A percentile compares a stretch with the other conserved stretches of the same genome.
Evolutionary conservation across 2,888 invertebrate species (phyloP).

Genomic region (Mechanitis messenoides): DNA sequence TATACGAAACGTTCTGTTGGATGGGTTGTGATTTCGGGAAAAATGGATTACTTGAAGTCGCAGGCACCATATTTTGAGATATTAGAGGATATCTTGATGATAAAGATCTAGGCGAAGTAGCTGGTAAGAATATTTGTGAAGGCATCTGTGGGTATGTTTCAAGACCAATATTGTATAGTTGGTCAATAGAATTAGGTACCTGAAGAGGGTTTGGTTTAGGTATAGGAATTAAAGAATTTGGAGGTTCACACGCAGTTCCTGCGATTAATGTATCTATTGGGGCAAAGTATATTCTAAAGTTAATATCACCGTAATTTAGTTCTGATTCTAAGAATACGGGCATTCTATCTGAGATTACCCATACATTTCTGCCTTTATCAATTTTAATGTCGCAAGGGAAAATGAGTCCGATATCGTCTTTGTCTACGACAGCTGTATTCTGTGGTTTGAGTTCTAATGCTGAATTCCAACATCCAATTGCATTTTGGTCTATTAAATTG

Average conservation of each 20-base stretch:
- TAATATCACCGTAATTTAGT: slow-evolving; percentile 84
- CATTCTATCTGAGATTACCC: slow-evolving; percentile 91
- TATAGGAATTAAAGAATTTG: slow-evolving; percentile 26
- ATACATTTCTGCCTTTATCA: slow-evolving; percentile 81
- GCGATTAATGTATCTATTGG: slow-evolving; percentile 80
- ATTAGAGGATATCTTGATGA: slow-evolving; percentile 19
- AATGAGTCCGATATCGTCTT: slow-evolving; percentile 84
- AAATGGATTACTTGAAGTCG: slow-evolving; percentile 31
- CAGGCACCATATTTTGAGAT: slow-evolving; percentile 35
- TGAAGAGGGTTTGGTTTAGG: slow-evolving; percentile 21
- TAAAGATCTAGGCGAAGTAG: slow-evolving; percentile 9
- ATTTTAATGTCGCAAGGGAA: slow-evolving; percentile 90
- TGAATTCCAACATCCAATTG: slow-evolving; percentile 89
- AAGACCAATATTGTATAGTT: slow-evolving; percentile 11
- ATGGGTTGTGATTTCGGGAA: slow-evolving; percentile 27
- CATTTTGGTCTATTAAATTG: slow-evolving; percentile 87
- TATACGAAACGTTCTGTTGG: slow-evolving; percentile 17
- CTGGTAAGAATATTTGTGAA: slow-evolving; percentile 17
- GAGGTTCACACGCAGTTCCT: slow-evolving; percentile 84
- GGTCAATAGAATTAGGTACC: slow-evolving; percentile 10
- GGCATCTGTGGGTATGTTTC: slow-evolving; percentile 21
- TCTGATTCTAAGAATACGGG: slow-evolving; percentile 83
- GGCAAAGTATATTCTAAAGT: slow-evolving; percentile 85
- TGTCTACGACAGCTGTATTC: slow-evolving; percentile 82
- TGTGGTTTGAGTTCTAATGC: slow-evolving; percentile 79